These are phyloP conservation scores for Encarsia formosa DNA, from an alignment of 2,888 invertebrate species.

Conservation along the genomic window DNA sequence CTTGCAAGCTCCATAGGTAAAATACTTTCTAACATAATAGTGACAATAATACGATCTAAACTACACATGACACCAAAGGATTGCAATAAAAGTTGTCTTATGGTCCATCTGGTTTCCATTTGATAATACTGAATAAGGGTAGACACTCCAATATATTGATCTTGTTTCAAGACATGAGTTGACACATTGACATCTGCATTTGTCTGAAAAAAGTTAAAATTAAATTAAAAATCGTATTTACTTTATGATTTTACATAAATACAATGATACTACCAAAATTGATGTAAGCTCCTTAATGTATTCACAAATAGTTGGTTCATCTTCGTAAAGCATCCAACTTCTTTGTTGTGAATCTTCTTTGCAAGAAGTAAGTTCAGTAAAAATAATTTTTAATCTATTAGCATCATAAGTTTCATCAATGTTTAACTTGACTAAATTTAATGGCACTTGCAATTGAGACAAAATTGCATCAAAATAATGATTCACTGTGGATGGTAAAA, in stretches of 20 bases:
- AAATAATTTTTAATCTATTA: constrained; percentile 74
- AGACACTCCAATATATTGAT: constrained; percentile 78
- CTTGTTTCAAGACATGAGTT: constrained; percentile 76
- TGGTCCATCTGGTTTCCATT: constrained; percentile 88
- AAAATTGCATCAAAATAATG: constrained; percentile 58
- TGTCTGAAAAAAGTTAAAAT: constrained; percentile 59
- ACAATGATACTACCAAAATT: constrained; percentile 74
- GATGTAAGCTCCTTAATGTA: constrained; percentile 78
- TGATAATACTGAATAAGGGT: constrained; percentile 91
- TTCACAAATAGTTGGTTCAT: constrained; percentile 82
- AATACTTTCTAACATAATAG: constrained; percentile 80
- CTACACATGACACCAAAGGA: constrained; percentile 86
- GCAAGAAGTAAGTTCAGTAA: constrained; percentile 79
- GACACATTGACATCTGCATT: constrained; percentile 89
- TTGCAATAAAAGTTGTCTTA: constrained; percentile 75
- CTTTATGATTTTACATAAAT: too few relatives aligned
- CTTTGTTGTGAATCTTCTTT: constrained; percentile 94
- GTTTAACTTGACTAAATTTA: constrained; percentile 62
- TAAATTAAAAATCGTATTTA: background rate
- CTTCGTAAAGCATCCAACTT: constrained; percentile 93
- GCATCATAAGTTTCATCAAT: constrained; percentile 83
- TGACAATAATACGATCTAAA: constrained; percentile 74
- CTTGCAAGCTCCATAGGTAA: constrained; percentile 87
- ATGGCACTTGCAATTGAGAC: constrained; percentile 59
- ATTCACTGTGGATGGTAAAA: constrained; percentile 59